A percentile compares a stretch with the other conserved stretches of the same genome.
These are phyloP conservation scores for Ennomos quercinarius DNA, from an alignment of 2,888 invertebrate genomes.

Conservation along the genomic window DNA sequence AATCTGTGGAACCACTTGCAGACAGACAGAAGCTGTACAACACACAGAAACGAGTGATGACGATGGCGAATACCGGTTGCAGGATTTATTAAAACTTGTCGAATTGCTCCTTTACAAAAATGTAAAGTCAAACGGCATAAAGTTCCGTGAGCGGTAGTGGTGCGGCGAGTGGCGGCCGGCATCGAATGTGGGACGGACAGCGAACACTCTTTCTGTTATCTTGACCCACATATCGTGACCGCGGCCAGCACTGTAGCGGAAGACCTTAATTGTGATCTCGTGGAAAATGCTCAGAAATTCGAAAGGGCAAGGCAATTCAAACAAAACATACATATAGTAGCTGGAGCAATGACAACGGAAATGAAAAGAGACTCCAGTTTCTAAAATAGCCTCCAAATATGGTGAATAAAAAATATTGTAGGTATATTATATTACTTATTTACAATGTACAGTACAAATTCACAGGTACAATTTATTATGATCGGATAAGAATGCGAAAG, in stretches of 20 bases:
- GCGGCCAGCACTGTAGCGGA: constrained; percentile 63
- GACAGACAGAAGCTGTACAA: background rate
- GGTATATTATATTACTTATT: no score
- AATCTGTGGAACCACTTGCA: background rate
- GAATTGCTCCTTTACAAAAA: background rate
- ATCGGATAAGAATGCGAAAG: background rate
- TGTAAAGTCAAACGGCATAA: constrained; percentile 14
- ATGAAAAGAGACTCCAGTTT: background rate
- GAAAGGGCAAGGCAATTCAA: constrained; percentile 18
- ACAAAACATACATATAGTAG: background rate
- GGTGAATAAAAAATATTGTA: background rate
- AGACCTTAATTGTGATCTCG: constrained; percentile 63
- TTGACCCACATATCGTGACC: constrained; percentile 76
- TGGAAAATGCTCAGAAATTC: constrained; percentile 42
- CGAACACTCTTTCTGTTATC: constrained; percentile 66
- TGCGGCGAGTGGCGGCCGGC: constrained; percentile 31
- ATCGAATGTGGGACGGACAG: constrained; percentile 60
- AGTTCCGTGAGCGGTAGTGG: constrained; percentile 18
- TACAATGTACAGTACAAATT: background rate
- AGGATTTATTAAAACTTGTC: no score
- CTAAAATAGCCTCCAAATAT: constrained; percentile 7
- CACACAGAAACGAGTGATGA: no score
- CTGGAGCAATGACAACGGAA: background rate
- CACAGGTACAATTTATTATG: background rate
- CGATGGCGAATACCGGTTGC: no score